Evolutionary conservation across 2,888 invertebrate species (phyloP).

Genomic region (Drosophila percnosoma): DNA sequence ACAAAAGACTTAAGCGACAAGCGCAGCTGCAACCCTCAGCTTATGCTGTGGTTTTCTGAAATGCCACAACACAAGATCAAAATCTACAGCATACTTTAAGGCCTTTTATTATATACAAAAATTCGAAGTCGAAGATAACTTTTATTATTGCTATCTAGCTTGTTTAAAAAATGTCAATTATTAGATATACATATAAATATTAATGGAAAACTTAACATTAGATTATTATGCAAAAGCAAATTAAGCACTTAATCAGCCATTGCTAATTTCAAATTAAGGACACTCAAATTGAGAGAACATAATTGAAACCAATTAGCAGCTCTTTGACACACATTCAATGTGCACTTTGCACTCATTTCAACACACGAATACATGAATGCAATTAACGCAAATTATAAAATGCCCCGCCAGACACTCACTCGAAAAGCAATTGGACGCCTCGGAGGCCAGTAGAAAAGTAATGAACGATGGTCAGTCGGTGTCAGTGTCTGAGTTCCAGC

Average conservation of each 20-base stretch:
- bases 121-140: conserved; percentile 24
- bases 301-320: conserved; percentile 74
- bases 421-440: conserved; percentile 24
- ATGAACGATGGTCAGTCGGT: conserved; percentile 36
- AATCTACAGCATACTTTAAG: conserved; percentile 33
- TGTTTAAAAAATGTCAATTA: neutral
- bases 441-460: conserved; percentile 10
- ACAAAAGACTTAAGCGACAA: conserved; percentile 76
- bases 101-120: neutral
- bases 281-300: conserved; percentile 21
- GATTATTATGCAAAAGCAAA: neutral
- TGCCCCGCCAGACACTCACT: conserved; percentile 42
- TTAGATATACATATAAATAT: neutral
- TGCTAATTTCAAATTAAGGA: conserved; percentile 29
- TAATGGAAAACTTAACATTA: neutral
- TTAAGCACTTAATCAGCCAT: conserved; percentile 19
- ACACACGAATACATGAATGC: conserved; percentile 44
- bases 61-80: accelerated
- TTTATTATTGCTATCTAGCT: neutral
- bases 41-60: conserved; percentile 32
- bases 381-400: conserved; percentile 57
- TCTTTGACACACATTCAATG: conserved; percentile 43
- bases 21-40: conserved; percentile 35
- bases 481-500: neutral
- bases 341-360: conserved; percentile 68